Conservation (phyloP, 2,888 invertebrate genomes). For the Pristionchus entomophagus region DNA sequence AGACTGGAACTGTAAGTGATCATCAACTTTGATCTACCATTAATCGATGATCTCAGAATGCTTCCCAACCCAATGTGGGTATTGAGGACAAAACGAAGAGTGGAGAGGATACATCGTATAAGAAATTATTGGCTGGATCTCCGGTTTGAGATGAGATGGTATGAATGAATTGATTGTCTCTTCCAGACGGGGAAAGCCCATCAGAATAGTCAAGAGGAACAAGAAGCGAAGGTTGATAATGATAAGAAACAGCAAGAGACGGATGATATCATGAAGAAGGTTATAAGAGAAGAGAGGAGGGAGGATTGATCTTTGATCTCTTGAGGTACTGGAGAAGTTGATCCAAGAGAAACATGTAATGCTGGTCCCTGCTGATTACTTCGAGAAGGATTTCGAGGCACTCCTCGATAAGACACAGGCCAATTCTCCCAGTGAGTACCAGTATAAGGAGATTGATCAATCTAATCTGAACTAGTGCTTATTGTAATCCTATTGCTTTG, state of each 20-base stretch:
- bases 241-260: neutral
- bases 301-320: neutral
- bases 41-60: neutral
- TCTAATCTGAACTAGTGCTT: neutral
- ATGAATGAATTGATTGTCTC: neutral
- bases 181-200: constrained; percentile 7
- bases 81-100: constrained; percentile 17
- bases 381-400: neutral
- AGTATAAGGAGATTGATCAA: too few relatives aligned
- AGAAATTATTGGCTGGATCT: constrained; percentile 12
- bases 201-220: constrained; percentile 30
- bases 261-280: constrained; percentile 36
- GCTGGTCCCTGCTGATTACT: neutral
- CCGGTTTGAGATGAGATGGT: neutral
- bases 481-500: neutral
- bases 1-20: neutral
- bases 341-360: constrained; percentile 1
- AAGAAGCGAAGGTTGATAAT: neutral
- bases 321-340: constrained; percentile 18
- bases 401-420: constrained; percentile 18
- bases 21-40: neutral
- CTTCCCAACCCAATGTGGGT: neutral
- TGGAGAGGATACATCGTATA: constrained; percentile 31
- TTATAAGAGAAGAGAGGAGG: too few relatives aligned
- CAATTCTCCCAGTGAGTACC: neutral